Conservation (phyloP, 2,797 vertebrate genomes). For the Myioborus melanocephalus region DNA sequence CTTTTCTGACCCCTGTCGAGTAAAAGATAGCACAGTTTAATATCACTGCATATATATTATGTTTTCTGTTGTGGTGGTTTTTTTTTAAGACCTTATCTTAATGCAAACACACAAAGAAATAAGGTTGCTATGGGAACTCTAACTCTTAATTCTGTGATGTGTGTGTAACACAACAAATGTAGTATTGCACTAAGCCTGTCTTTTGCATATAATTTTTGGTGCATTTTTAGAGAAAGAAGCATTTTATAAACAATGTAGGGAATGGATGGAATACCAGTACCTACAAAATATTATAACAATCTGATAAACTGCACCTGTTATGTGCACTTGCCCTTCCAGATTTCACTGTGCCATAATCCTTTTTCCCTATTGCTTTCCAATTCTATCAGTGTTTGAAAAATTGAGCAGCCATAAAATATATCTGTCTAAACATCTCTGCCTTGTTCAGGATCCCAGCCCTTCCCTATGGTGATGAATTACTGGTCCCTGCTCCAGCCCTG, state of each 20-base stretch:
- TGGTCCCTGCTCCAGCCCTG: not conserved
- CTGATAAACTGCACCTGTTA: not conserved
- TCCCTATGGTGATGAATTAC: not conserved
- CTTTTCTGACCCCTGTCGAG: not conserved
- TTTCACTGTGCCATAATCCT: not conserved
- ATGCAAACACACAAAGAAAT: slow-evolving; percentile 17
- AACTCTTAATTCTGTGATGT: slow-evolving; percentile 44
- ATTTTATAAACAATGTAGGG: not conserved
- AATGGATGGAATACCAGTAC: not conserved
- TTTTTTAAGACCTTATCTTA: slow-evolving; percentile 8
- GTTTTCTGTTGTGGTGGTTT: not conserved
- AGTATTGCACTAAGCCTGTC: not conserved
- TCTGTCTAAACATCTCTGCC: not conserved
- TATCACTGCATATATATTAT: not conserved
- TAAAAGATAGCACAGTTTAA: not conserved
- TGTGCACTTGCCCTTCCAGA: not conserved
- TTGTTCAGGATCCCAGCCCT: not conserved
- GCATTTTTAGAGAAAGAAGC: not conserved
- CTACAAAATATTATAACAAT: not conserved
- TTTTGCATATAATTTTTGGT: not conserved
- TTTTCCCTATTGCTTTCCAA: not conserved
- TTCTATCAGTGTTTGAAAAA: not conserved
- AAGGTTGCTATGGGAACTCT: slow-evolving; percentile 63
- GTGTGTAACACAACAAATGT: slow-evolving; percentile 31
- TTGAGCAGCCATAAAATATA: not conserved